These are phyloP conservation scores for Austrolebias charrua DNA, from an alignment of 2,797 vertebrate species.

Conservation along the genomic window DNA sequence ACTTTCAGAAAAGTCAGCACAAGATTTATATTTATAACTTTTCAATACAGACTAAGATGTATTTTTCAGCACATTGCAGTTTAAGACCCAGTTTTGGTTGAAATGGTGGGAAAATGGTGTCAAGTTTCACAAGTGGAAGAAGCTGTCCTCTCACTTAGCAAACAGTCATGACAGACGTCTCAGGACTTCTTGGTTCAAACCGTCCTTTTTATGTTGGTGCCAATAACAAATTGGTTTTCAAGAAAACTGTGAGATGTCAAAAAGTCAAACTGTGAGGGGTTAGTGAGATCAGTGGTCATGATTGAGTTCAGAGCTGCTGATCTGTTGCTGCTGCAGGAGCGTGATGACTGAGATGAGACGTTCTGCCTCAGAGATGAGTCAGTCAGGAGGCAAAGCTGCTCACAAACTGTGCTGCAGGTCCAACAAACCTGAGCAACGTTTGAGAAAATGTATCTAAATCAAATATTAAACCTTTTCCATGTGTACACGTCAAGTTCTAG, in stretches of 20 bases:
- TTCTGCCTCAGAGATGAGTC: neutral
- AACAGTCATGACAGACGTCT: slow-evolving; percentile 22
- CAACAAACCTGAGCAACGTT: neutral
- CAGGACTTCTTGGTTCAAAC: slow-evolving; percentile 26
- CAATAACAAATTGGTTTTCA: slow-evolving; percentile 34
- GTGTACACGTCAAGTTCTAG: too few species aligned
- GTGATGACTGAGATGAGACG: slow-evolving; percentile 6
- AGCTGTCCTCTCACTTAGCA: slow-evolving; percentile 10
- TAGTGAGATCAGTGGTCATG: slow-evolving; percentile 21
- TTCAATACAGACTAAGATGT: neutral
- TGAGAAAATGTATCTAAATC: neutral
- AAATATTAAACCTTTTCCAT: neutral
- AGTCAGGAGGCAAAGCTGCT: neutral
- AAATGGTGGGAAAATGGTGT: slow-evolving; percentile 6
- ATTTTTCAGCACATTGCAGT: neutral
- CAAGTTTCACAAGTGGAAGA: neutral
- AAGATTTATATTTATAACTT: neutral
- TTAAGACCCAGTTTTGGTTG: neutral
- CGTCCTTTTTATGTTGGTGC: slow-evolving; percentile 16
- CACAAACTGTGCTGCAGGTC: neutral
- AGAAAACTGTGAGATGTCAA: slow-evolving; percentile 34
- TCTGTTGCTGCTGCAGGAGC: slow-evolving; percentile 8
- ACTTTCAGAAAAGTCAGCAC: neutral
- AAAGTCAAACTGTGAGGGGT: slow-evolving; percentile 41
- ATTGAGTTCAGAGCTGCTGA: slow-evolving; percentile 46